Percentiles rank a stretch among this genome's conserved stretches.
Evolutionary conservation across 1,140 invertebrate species (phyloP).

Genomic region (Episyrphus balteatus): DNA sequence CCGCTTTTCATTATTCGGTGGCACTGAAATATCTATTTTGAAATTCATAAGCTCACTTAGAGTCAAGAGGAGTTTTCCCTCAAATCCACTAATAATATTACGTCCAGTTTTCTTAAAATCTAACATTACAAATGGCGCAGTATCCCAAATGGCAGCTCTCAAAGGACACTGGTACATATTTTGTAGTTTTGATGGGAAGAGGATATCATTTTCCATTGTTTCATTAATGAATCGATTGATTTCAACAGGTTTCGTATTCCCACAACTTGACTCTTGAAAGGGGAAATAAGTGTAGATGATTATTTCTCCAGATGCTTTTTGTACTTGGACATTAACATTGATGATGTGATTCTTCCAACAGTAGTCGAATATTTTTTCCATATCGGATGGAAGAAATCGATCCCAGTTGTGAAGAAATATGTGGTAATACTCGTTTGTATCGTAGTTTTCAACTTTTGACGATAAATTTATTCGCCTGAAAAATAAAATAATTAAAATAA

Average conservation of each 20-base stretch:
- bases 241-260: constrained; percentile 10
- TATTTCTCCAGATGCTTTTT: constrained; percentile 21
- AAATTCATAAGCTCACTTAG: no score
- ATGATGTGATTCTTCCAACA: constrained; percentile 25
- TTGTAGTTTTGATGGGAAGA: constrained; percentile 21
- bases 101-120: no score
- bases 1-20: no score
- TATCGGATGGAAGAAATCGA: no score
- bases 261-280: constrained; percentile 9
- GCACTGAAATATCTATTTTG: no score
- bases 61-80: no score
- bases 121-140: constrained; percentile 15
- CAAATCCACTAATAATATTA: no score
- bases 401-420: constrained; percentile 23
- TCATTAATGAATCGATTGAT: constrained; percentile 25
- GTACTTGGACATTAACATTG: constrained; percentile 26
- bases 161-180: constrained; percentile 21
- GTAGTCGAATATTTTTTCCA: constrained; percentile 22
- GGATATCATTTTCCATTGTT: constrained; percentile 5
- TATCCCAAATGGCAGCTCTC: constrained; percentile 14
- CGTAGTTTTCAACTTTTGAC: constrained; percentile 14
- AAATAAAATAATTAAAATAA: no score
- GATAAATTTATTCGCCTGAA: no score
- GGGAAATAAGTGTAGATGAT: constrained; percentile 24
- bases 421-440: constrained; percentile 27